phyloP scores from a whole-genome alignment of 2,888 invertebrate species.

The Brachyptera putata region DNA sequence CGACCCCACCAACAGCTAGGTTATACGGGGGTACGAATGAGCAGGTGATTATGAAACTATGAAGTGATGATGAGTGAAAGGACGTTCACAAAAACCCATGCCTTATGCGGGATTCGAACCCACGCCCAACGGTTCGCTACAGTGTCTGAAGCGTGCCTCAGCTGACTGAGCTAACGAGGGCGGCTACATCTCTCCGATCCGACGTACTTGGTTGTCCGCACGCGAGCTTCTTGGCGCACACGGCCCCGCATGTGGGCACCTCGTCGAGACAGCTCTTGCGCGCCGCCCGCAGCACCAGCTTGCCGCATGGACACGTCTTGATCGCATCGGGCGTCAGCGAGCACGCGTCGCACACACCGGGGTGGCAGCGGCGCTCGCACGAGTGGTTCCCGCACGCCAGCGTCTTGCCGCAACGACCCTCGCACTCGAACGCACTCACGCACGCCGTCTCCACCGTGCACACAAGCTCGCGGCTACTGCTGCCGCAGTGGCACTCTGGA shows the following conservation, averaged over 20 bases:
- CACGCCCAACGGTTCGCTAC: too few relatives aligned
- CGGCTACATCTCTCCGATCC: too few relatives aligned
- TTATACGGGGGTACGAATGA: too few relatives aligned
- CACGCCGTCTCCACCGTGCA: slow-evolving; percentile 57
- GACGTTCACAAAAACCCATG: too few relatives aligned
- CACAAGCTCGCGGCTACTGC: slow-evolving; percentile 54
- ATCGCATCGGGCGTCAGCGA: slow-evolving; percentile 56
- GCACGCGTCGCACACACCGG: slow-evolving; percentile 63
- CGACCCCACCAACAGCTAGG: too few relatives aligned
- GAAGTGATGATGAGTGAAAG: too few relatives aligned
- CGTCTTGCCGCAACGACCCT: slow-evolving; percentile 55
- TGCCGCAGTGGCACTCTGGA: slow-evolving; percentile 67
- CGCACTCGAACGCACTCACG: slow-evolving; percentile 55
- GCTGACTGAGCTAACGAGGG: too few relatives aligned
- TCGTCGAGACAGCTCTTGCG: slow-evolving; percentile 73
- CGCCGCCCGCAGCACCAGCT: slow-evolving; percentile 51
- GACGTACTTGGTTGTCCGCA: slow-evolving; percentile 48
- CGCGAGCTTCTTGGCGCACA: slow-evolving; percentile 46
- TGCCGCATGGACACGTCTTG: slow-evolving; percentile 72
- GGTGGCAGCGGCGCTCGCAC: slow-evolving; percentile 65
- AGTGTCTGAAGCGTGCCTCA: too few relatives aligned
- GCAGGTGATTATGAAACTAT: too few relatives aligned
- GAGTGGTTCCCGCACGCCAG: slow-evolving; percentile 66
- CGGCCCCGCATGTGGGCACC: slow-evolving; percentile 73
- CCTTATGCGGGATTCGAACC: too few relatives aligned